Evolutionary conservation across 2,797 vertebrate species (phyloP), one percentile per base, ranked within the genome.

Genomic region (Danio kyathit): DNA sequence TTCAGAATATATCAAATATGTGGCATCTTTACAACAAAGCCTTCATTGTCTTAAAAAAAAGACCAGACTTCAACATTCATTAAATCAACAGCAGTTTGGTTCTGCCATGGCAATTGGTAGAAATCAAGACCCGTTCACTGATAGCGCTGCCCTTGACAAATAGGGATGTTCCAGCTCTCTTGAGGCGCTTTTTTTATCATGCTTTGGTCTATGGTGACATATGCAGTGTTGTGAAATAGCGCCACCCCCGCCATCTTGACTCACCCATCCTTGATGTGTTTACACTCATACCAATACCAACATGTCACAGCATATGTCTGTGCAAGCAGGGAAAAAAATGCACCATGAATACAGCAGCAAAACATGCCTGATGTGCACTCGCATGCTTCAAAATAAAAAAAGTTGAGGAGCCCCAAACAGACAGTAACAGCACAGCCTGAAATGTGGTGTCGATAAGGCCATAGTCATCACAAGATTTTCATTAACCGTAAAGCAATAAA

Each of bases 231-330:
- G 72, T 81, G 74, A 87, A 87, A 87, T 29, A 83, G 74, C 61
- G 67, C 83, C 78, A 71, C 71, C 76, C 73, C 74, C 80, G 14
- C 87, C 82, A 86, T 84, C 76, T 87, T 87, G 75, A 83, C 84
- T 86, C 71, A 6, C 81, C 83, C 79, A 85, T 82, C 81, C 72
- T 70, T 67, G 71, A 86, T 85, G 70, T 91, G 87, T 91, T 92
- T 89, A 90, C 86, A 73, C 88, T 90, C 89, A 93, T 91, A 90
- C 91, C 89, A 89, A 87, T 81, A 76, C 83, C 43, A 88, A 92
- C 91, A 92, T 90, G 93, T 93, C 88, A 90, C 86, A 89, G 90
- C 90, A 89, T 61, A 93, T 86, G 77, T 88, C 85, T 75, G 17
- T 82, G 85, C 78, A 67, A 81, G 21, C 67, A 77, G 81, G 44